Percentiles rank a stretch among this genome's conserved stretches.
Evolutionary conservation across 2,797 vertebrate genomes (phyloP).

Genomic region (Petrocephalus schoutedeni): DNA sequence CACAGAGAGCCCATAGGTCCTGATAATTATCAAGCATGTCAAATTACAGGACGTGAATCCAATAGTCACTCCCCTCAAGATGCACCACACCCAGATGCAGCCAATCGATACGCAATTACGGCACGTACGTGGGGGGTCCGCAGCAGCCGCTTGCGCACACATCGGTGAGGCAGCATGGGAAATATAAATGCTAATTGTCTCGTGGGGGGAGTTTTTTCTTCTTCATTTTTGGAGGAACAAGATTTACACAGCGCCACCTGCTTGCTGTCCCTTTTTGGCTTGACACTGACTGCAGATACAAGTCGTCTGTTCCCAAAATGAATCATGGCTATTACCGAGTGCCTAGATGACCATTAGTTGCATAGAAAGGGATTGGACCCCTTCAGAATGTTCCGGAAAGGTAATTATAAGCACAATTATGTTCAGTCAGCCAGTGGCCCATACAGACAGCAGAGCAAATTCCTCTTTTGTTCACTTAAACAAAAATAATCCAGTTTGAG

Average conservation of each 20-base stretch:
- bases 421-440: background rate
- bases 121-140: background rate
- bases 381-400: background rate
- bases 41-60: background rate
- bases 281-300: background rate
- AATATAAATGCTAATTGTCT: conserved; percentile 19
- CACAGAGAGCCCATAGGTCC: background rate
- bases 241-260: background rate
- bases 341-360: background rate
- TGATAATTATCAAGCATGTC: background rate
- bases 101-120: conserved; percentile 1
- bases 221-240: background rate
- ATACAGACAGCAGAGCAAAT: background rate
- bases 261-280: background rate
- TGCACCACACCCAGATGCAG: background rate
- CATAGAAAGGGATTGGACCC: background rate
- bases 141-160: background rate
- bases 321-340: background rate
- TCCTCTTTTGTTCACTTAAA: background rate
- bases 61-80: background rate
- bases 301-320: background rate
- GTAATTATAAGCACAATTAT: background rate
- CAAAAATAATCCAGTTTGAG: background rate
- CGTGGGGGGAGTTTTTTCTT: background rate
- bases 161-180: background rate